Evolutionary conservation across 2,888 invertebrate genomes (phyloP).

Genomic region (Artemia sp.): DNA sequence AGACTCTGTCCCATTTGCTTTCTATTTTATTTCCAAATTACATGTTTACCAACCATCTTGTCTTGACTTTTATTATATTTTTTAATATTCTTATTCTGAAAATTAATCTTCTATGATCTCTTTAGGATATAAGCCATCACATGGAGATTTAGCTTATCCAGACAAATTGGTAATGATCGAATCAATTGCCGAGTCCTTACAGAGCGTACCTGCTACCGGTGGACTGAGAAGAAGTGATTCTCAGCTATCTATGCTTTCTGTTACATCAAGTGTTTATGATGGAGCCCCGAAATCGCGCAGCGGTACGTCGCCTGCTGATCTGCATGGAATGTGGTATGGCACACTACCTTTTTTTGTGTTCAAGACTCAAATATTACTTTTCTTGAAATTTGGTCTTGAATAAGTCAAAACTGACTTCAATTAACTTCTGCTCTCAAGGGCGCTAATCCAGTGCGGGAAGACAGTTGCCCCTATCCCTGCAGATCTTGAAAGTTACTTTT

Average conservation of each 20-base stretch:
- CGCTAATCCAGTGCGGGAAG: too few relatives aligned
- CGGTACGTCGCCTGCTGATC: conserved; percentile 63
- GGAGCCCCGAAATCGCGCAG: conserved; percentile 29
- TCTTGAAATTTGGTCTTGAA: too few relatives aligned
- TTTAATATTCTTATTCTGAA: background rate
- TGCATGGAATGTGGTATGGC: conserved; percentile 89
- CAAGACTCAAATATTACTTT: too few relatives aligned
- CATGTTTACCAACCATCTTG: background rate
- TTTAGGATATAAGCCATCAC: conserved; percentile 49
- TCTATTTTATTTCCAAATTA: too few relatives aligned
- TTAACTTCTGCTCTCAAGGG: too few relatives aligned
- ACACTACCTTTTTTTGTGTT: too few relatives aligned
- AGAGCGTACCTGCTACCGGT: conserved; percentile 28
- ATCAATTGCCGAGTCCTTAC: conserved; percentile 34
- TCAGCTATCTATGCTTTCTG: conserved; percentile 46
- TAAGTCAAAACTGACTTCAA: too few relatives aligned
- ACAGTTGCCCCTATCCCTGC: too few relatives aligned
- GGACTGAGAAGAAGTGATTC: conserved; percentile 41
- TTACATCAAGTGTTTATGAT: conserved; percentile 45
- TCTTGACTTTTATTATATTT: background rate
- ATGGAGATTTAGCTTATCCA: conserved; percentile 93
- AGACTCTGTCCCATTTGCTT: too few relatives aligned
- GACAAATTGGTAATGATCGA: conserved; percentile 97
- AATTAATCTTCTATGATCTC: conserved; percentile 22
- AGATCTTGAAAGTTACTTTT: too few relatives aligned